Percentiles rank a stretch among this genome's conserved stretches.
Conservation (phyloP, 2,888 invertebrate species). For the Agonopterix arenella region DNA sequence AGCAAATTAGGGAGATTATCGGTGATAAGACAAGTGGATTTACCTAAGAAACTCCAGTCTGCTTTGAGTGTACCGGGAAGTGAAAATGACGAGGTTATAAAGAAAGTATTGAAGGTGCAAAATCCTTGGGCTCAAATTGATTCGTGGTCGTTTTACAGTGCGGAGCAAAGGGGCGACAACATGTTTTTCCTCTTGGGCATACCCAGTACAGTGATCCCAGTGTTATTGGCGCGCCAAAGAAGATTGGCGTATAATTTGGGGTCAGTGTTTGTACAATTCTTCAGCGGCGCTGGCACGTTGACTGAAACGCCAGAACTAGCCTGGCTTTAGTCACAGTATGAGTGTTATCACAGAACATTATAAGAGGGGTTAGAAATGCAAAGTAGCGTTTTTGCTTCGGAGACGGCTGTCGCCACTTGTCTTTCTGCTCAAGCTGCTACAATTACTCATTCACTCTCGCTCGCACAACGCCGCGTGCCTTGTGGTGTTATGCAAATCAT, state of each 20-base stretch:
- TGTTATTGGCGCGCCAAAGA: background rate
- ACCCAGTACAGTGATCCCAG: conserved; percentile 1
- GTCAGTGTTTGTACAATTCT: conserved; percentile 1
- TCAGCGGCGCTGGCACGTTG: too few relatives aligned
- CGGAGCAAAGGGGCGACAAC: conserved; percentile 3
- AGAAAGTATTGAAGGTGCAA: background rate
- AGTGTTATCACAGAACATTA: too few relatives aligned
- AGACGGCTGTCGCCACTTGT: too few relatives aligned
- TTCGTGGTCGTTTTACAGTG: conserved; percentile 1
- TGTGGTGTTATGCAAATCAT: too few relatives aligned
- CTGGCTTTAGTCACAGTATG: too few relatives aligned
- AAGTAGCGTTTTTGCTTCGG: too few relatives aligned
- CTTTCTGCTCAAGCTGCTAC: too few relatives aligned
- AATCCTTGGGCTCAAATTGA: conserved; percentile 1
- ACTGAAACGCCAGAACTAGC: too few relatives aligned
- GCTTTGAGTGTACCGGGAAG: background rate
- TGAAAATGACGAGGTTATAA: background rate
- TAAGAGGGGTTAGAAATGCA: too few relatives aligned
- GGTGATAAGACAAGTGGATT: background rate
- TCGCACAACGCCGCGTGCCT: too few relatives aligned
- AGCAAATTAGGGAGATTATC: background rate
- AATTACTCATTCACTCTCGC: too few relatives aligned
- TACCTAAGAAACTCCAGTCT: conserved; percentile 1
- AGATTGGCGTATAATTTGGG: conserved; percentile 1
- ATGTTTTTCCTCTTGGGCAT: conserved; percentile 3